Base-by-base conservation (phyloP, 2,797 vertebrate genomes). In the Caiman crocodilus region DNA sequence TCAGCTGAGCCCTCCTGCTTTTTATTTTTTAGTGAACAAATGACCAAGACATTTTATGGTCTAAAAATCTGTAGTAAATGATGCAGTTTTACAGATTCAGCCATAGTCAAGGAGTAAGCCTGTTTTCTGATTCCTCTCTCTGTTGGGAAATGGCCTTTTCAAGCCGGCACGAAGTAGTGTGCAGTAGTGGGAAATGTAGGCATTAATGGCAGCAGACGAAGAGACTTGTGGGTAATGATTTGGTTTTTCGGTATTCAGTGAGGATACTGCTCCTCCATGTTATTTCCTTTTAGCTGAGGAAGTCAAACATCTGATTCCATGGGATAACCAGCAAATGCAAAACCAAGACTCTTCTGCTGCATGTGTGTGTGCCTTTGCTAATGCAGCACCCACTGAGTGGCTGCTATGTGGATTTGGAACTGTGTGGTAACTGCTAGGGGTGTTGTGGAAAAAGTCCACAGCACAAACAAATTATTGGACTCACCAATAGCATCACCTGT, bases 1-100 rank as follows among this genome's bases (percentile, higher is more conserved):
- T 64, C 13, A 64, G 8, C 28, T 14, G 14, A 78, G 21, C 4
- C 58, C 9, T 93, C 56, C 56, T 57, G 28, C 14, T 14, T n/a
- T 65, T 65, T n/a, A 26, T 65, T 93, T 83, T 81, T 35, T 80
- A 90, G 55, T 74, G 90, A 79, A 69, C 3, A 69, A 67, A 79
- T 55, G 28, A 76, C 85, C 78, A 81, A 82, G 8, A 7, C 10
- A 81, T 93, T 89, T 76, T 64, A 69, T 1, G 58, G 11, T 17
- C 84, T 61, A 76, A 92, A 94, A 74, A 58, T 79, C 56, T 78
- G 64, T 57, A 67, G 69, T 50, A 10, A 50, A 50, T 50, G 42
- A 13, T 91, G 30, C 78, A 88, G 32, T 85, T 28, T 35, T 89
- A 8, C 60, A 42, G 14, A 76, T 87, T 80, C 64, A 82, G 11